phyloP scores from a whole-genome alignment of 2,888 invertebrate genomes.

The Drosophila meridionalis region DNA sequence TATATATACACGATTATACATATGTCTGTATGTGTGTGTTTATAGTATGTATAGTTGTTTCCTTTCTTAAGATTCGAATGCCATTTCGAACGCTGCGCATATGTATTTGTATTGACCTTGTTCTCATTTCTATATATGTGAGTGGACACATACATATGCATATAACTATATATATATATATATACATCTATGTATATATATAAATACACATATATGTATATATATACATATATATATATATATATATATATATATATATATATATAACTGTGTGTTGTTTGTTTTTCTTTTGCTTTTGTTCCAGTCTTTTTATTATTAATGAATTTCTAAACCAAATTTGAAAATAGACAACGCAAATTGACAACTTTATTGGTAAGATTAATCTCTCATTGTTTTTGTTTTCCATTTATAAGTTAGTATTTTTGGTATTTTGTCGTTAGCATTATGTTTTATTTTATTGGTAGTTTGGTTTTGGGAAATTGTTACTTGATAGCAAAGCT shows the following conservation, averaged over 20 bases:
- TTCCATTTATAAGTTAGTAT: conserved; percentile 22
- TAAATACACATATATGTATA: conserved; percentile 29
- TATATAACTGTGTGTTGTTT: conserved; percentile 35
- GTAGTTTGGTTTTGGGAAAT: conserved; percentile 46
- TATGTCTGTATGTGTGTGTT: conserved; percentile 7
- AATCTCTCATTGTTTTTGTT: conserved; percentile 8
- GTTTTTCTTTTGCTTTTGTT: conserved; percentile 63
- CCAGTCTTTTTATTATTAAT: conserved; percentile 75
- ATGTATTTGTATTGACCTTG: conserved; percentile 33
- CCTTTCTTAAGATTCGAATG: conserved; percentile 40
- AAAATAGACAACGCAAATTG: conserved; percentile 59
- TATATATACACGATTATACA: neutral
- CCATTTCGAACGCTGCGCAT: conserved; percentile 46
- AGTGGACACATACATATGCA: conserved; percentile 17
- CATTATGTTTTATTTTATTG: conserved; percentile 18
- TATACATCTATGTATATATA: conserved; percentile 15
- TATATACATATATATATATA: conserved; percentile 47
- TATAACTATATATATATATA: neutral
- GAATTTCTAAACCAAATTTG: conserved; percentile 50
- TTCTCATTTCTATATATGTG: conserved; percentile 21
- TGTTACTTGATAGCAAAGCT: conserved; percentile 62
- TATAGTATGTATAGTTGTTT: conserved; percentile 39
- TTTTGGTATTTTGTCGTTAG: conserved; percentile 9
- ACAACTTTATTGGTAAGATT: conserved; percentile 56
- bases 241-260: conserved; percentile 34